Percentiles rank a stretch among this genome's conserved stretches.
Evolutionary conservation across 2,888 invertebrate species (phyloP).

Genomic region (Aleiodes testaceus): DNA sequence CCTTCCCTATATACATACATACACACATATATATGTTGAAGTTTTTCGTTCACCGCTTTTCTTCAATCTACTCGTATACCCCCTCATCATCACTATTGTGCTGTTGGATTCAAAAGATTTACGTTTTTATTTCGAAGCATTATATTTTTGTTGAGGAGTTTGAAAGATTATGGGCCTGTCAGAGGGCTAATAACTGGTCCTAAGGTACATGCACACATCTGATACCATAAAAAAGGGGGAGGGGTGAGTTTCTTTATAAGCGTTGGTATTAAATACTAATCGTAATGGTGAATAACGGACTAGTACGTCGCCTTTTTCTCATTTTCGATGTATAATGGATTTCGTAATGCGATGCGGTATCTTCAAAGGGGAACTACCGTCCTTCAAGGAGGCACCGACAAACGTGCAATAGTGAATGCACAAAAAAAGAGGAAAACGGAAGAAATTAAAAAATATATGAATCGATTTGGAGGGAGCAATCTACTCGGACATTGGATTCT

Average conservation of each 20-base stretch:
- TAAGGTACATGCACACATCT: constrained; percentile 59
- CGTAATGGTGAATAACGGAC: constrained; percentile 59
- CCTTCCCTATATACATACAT: too few species aligned
- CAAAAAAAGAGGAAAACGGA: constrained; percentile 28
- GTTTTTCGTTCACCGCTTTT: constrained; percentile 12
- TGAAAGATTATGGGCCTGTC: constrained; percentile 70
- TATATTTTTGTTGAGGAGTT: constrained; percentile 57
- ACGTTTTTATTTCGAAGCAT: constrained; percentile 62
- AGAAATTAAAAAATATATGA: constrained; percentile 21
- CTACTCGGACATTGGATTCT: neutral
- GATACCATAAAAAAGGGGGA: constrained; percentile 55
- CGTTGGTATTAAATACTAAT: constrained; percentile 71
- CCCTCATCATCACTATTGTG: constrained; percentile 17
- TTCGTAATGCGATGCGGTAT: constrained; percentile 47
- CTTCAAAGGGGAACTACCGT: constrained; percentile 50
- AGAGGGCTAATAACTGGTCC: constrained; percentile 70
- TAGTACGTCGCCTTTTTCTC: constrained; percentile 47
- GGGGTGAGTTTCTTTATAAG: constrained; percentile 66
- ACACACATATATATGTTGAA: neutral
- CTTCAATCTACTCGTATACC: neutral
- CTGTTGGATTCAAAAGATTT: constrained; percentile 61
- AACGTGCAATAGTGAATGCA: constrained; percentile 40
- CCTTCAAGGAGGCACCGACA: constrained; percentile 46
- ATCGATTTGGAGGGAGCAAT: neutral
- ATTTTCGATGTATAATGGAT: constrained; percentile 41